A percentile compares a stretch with the other conserved stretches of the same genome.
These are phyloP conservation scores for Prosopocoilus inquinatus DNA, from an alignment of 2,888 invertebrate species.

Conservation along the genomic window DNA sequence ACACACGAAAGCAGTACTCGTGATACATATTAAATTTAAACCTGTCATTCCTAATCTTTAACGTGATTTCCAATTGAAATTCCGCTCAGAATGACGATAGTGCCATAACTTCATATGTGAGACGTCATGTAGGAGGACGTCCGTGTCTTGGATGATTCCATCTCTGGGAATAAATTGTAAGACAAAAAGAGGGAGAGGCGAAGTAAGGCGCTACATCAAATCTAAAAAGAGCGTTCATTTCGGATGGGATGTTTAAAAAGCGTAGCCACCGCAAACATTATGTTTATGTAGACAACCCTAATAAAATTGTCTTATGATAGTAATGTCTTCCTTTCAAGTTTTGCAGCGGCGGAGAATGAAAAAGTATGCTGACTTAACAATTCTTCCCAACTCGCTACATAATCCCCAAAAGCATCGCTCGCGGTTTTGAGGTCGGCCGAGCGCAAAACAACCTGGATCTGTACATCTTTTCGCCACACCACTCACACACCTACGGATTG, in stretches of 20 bases:
- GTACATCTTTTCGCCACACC: constrained; percentile 1
- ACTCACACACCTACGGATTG: constrained; percentile 24
- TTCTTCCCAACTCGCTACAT: constrained; percentile 41
- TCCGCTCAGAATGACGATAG: constrained; percentile 10
- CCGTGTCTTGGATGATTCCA: background rate
- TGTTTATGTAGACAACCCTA: constrained; percentile 36
- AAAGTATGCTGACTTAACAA: constrained; percentile 44
- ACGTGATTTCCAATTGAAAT: constrained; percentile 11
- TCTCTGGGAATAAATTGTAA: background rate
- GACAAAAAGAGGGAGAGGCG: background rate
- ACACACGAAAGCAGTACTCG: constrained; percentile 9
- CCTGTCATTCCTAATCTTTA: constrained; percentile 11
- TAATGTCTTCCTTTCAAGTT: constrained; percentile 36
- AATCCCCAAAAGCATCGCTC: constrained; percentile 40
- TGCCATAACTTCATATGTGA: constrained; percentile 7
- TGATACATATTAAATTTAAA: constrained; percentile 12
- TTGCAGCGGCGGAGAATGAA: constrained; percentile 34
- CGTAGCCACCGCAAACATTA: constrained; percentile 28
- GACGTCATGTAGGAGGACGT: background rate
- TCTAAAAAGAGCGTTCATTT: constrained; percentile 19
- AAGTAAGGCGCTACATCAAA: constrained; percentile 12
- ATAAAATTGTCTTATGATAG: constrained; percentile 39
- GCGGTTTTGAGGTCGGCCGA: constrained; percentile 35
- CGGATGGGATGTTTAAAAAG: constrained; percentile 31
- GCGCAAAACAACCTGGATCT: constrained; percentile 12